Percentiles rank a stretch among this genome's conserved stretches.
Evolutionary conservation across 2,888 invertebrate species (phyloP).

Genomic region (Drosophila sordidapex): DNA sequence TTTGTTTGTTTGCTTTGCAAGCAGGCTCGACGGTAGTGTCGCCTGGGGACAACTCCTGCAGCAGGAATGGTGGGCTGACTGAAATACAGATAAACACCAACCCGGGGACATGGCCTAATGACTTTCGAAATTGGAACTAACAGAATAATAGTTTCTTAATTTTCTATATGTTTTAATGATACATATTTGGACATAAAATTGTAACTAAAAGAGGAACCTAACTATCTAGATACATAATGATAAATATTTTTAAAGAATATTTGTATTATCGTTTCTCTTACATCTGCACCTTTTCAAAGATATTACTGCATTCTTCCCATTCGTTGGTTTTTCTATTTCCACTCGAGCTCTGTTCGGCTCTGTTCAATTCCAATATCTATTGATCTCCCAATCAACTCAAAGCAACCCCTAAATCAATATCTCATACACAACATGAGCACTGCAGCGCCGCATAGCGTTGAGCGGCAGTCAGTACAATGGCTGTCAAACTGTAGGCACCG

Average conservation of each 20-base stretch:
- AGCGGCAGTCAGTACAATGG: constrained; percentile 37
- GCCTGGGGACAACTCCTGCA: constrained; percentile 25
- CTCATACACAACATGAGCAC: constrained; percentile 16
- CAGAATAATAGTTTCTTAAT: constrained; percentile 1
- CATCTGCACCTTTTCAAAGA: background rate
- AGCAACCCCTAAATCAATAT: constrained; percentile 76
- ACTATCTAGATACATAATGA: background rate
- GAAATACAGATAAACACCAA: background rate
- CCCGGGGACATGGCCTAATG: constrained; percentile 32
- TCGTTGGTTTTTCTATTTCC: constrained; percentile 13
- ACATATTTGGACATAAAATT: background rate
- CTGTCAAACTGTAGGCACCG: constrained; percentile 50
- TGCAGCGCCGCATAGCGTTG: constrained; percentile 61
- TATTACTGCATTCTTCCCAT: constrained; percentile 9
- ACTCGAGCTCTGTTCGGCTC: background rate
- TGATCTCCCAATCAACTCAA: constrained; percentile 69
- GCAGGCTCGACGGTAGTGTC: constrained; percentile 30
- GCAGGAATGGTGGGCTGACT: constrained; percentile 3
- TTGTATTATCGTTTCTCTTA: background rate
- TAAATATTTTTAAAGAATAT: background rate
- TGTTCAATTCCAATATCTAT: constrained; percentile 55
- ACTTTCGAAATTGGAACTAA: constrained; percentile 26
- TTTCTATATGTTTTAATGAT: background rate
- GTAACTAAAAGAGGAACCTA: background rate
- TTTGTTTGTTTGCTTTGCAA: constrained; percentile 61